These are phyloP conservation scores for Calliopum simillimum DNA, from an alignment of 2,888 invertebrate species.

Conservation along the genomic window DNA sequence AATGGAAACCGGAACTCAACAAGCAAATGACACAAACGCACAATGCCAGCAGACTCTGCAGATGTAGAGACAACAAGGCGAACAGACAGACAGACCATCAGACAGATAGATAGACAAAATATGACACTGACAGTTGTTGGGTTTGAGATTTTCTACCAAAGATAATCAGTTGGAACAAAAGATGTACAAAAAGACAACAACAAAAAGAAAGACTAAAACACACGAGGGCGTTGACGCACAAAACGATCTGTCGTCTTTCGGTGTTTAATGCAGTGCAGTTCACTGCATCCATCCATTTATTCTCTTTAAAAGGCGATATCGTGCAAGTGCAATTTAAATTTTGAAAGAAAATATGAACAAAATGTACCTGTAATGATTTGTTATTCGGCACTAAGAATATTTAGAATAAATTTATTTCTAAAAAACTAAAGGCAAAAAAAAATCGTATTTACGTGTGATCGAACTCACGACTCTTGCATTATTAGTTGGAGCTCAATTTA, in stretches of 20 bases:
- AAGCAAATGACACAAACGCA: background rate
- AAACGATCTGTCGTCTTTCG: constrained; percentile 7
- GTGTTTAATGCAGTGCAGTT: too few relatives aligned
- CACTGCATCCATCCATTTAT: too few relatives aligned
- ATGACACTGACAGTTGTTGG: constrained; percentile 20
- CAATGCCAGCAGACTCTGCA: background rate
- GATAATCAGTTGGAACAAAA: constrained; percentile 23
- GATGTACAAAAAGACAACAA: constrained; percentile 9
- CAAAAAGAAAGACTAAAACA: background rate
- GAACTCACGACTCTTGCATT: too few relatives aligned
- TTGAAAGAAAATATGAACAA: too few relatives aligned
- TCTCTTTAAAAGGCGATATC: too few relatives aligned
- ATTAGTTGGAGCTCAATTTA: too few relatives aligned
- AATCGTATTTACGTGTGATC: too few relatives aligned
- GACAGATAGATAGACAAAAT: constrained; percentile 4
- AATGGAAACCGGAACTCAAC: constrained; percentile 22
- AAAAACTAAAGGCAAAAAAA: too few relatives aligned
- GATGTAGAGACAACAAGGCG: background rate
- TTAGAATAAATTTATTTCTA: too few relatives aligned
- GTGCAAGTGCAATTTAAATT: too few relatives aligned
- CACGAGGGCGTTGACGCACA: constrained; percentile 25
- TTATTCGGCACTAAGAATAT: too few relatives aligned
- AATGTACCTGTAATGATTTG: too few relatives aligned
- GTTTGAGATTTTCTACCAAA: constrained; percentile 14
- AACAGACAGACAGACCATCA: background rate